Percentiles rank a stretch among this genome's conserved stretches.
phyloP scores from a whole-genome alignment of 2,888 invertebrate species.

The Scaptomyza tumidula region DNA sequence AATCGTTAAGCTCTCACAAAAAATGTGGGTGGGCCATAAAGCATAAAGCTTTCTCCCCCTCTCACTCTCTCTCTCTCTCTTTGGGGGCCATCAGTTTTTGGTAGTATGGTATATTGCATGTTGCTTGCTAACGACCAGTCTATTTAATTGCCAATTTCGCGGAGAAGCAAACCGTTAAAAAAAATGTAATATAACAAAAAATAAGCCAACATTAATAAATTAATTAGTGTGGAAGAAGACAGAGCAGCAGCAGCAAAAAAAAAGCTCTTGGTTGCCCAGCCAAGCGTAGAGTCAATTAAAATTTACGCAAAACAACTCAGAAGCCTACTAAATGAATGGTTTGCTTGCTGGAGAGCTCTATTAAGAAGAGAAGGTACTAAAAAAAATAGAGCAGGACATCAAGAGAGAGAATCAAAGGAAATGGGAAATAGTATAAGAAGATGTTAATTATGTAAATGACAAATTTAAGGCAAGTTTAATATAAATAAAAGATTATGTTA shows the following conservation, averaged over 20 bases:
- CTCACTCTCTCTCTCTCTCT: conserved; percentile 3
- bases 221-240: conserved; percentile 52
- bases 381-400: no score
- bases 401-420: no score
- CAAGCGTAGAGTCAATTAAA: conserved; percentile 69
- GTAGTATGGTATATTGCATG: conserved; percentile 8
- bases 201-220: conserved; percentile 71
- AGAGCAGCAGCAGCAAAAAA: background rate
- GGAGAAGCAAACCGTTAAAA: conserved; percentile 6
- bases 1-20: conserved; percentile 26
- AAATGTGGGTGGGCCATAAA: conserved; percentile 37
- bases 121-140: conserved; percentile 46
- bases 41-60: conserved; percentile 31
- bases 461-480: no score
- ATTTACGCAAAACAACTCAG: conserved; percentile 50
- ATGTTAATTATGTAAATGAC: no score
- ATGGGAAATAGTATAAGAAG: no score
- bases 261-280: conserved; percentile 37
- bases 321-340: conserved; percentile 10
- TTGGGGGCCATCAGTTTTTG: conserved; percentile 37
- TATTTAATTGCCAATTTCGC: conserved; percentile 73
- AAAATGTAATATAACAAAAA: conserved; percentile 41
- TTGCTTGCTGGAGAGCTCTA: background rate
- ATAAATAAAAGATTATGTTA: no score
- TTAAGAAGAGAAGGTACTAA: background rate